A percentile compares a stretch with the other conserved stretches of the same genome.
phyloP scores from a whole-genome alignment of 2,113 vertebrate species.

The Prietella phreatophila region DNA sequence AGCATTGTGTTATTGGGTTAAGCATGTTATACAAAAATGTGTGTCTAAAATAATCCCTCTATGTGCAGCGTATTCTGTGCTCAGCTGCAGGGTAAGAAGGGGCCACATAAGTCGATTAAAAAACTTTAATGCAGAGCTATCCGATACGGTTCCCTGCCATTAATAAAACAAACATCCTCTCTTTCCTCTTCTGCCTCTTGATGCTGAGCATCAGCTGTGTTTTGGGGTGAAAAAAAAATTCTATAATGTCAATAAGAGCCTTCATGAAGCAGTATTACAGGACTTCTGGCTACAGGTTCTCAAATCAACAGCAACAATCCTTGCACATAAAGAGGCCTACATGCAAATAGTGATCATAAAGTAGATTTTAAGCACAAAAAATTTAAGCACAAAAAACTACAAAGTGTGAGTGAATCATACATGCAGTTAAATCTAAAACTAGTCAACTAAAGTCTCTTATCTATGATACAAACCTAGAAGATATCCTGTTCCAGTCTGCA shows the following conservation, averaged over 20 bases:
- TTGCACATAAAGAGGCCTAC: not conserved
- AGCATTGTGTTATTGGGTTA: not conserved
- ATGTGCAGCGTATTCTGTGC: slow-evolving; percentile 6
- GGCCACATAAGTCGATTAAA: slow-evolving; percentile 30
- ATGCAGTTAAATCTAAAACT: not conserved
- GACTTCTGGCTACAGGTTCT: not conserved
- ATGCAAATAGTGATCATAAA: not conserved
- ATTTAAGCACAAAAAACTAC: no score
- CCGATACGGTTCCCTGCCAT: slow-evolving; percentile 39
- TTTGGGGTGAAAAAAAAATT: not conserved
- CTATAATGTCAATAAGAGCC: slow-evolving; percentile 25
- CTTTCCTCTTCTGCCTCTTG: slow-evolving; percentile 25
- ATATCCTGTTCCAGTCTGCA: not conserved
- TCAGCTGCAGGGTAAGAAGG: slow-evolving; percentile 35
- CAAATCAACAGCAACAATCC: not conserved
- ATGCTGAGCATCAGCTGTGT: slow-evolving; percentile 33
- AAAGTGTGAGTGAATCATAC: not conserved
- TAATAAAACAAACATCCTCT: slow-evolving; percentile 37
- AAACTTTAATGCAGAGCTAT: slow-evolving; percentile 38
- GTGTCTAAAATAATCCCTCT: slow-evolving; percentile 26
- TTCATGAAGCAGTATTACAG: not conserved
- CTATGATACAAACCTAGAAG: not conserved
- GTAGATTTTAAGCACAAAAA: not conserved
- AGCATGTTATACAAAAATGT: not conserved
- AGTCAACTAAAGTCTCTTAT: not conserved